These are phyloP conservation scores for Meganola albula DNA, from an alignment of 2,888 invertebrate genomes.

Conservation along the genomic window DNA sequence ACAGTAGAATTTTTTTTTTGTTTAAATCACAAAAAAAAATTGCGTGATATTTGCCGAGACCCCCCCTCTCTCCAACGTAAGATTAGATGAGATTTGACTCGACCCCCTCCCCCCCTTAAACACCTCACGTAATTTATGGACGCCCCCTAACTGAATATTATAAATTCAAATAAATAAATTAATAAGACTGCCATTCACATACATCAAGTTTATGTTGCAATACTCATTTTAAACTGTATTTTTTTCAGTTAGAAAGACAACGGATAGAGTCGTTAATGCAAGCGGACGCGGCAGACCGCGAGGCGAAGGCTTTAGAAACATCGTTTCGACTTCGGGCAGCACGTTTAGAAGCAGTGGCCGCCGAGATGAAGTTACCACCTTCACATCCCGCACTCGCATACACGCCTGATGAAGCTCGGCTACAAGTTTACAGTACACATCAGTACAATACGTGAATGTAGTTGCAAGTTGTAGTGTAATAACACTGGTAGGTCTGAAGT, in stretches of 20 bases:
- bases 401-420: conserved; percentile 39
- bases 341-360: conserved; percentile 45
- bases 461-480: background rate
- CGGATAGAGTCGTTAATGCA: conserved; percentile 47
- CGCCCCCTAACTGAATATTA: too few relatives aligned
- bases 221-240: conserved; percentile 1
- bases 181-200: too few relatives aligned
- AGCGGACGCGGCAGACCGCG: conserved; percentile 39
- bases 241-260: conserved; percentile 54
- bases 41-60: too few relatives aligned
- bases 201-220: too few relatives aligned
- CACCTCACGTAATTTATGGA: too few relatives aligned
- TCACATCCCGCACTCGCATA: conserved; percentile 46
- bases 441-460: conserved; percentile 28
- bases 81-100: too few relatives aligned
- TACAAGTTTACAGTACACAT: conserved; percentile 42
- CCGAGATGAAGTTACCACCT: conserved; percentile 42
- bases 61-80: too few relatives aligned
- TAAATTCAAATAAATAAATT: conserved; percentile 10
- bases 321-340: conserved; percentile 52
- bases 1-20: too few relatives aligned
- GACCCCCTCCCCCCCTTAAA: too few relatives aligned
- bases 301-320: conserved; percentile 37
- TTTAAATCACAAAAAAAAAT: too few relatives aligned
- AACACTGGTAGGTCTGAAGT: background rate